Evolutionary conservation across 2,888 invertebrate genomes (phyloP).

Genomic region (Scrobipalpa costella): DNA sequence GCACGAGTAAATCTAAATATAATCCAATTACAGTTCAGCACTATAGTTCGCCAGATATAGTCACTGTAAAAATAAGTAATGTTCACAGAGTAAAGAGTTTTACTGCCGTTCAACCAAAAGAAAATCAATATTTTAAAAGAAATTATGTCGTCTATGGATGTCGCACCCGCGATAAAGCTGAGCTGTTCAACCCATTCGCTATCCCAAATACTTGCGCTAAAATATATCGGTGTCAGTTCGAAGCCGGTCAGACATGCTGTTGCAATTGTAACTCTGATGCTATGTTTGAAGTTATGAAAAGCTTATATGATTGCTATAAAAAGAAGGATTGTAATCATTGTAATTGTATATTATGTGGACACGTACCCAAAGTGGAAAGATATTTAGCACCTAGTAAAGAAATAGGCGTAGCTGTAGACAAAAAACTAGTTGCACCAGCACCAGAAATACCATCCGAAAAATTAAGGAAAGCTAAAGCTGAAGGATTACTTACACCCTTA

Average conservation of each 20-base stretch:
- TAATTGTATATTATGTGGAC: slow-evolving; percentile 61
- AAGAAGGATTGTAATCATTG: slow-evolving; percentile 65
- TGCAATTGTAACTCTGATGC: slow-evolving; percentile 68
- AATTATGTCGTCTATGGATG: background rate
- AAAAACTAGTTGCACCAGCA: background rate
- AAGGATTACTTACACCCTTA: slow-evolving; percentile 43
- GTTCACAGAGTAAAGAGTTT: background rate
- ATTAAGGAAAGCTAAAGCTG: slow-evolving; percentile 39
- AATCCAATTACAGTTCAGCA: background rate
- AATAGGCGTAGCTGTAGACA: background rate
- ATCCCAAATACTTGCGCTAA: slow-evolving; percentile 27
- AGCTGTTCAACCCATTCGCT: slow-evolving; percentile 4
- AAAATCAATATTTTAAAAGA: background rate
- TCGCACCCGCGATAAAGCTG: background rate
- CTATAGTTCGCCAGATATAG: slow-evolving; percentile 4
- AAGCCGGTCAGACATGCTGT: slow-evolving; percentile 47
- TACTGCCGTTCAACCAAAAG: background rate
- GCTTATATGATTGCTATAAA: slow-evolving; percentile 66
- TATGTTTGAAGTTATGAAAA: slow-evolving; percentile 70
- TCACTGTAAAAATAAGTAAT: slow-evolving; percentile 7
- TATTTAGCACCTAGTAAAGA: background rate
- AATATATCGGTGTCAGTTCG: slow-evolving; percentile 50
- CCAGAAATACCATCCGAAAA: slow-evolving; percentile 30
- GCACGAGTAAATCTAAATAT: background rate
- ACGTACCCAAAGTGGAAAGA: background rate